A percentile compares a stretch with the other conserved stretches of the same genome.
Evolutionary conservation across 2,888 invertebrate species (phyloP).

Genomic region (Sipha maydis): DNA sequence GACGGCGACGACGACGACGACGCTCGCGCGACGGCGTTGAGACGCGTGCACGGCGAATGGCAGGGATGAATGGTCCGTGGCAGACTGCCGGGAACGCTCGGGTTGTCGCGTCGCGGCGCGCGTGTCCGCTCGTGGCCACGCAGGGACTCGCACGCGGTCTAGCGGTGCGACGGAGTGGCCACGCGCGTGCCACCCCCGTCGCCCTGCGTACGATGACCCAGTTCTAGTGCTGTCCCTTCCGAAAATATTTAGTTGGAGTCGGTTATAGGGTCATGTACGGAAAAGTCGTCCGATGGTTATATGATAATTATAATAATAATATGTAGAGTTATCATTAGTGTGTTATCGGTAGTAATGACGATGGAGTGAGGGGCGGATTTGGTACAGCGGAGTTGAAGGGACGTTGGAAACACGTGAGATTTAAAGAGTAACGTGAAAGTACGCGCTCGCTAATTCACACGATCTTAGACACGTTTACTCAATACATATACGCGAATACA

Average conservation of each 20-base stretch:
- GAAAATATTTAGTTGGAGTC: neutral
- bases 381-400: no score
- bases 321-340: no score
- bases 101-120: constrained; percentile 38
- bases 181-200: constrained; percentile 15
- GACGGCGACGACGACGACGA: constrained; percentile 15
- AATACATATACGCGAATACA: no score
- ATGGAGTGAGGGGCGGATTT: no score
- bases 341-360: no score
- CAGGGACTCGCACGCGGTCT: constrained; percentile 46
- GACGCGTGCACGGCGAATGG: constrained; percentile 53
- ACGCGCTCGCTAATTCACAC: no score
- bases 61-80: constrained; percentile 61
- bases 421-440: no score
- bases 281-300: no score
- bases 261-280: no score
- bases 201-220: constrained; percentile 31
- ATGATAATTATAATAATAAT: no score
- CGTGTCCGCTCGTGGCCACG: neutral
- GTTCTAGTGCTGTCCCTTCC: neutral
- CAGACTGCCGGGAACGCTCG: constrained; percentile 52
- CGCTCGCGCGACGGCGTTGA: constrained; percentile 48
- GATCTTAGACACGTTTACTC: no score
- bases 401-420: no score
- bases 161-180: constrained; percentile 40